Conservation (phyloP, 2,888 invertebrate species). For the Drosophila atripex region DNA sequence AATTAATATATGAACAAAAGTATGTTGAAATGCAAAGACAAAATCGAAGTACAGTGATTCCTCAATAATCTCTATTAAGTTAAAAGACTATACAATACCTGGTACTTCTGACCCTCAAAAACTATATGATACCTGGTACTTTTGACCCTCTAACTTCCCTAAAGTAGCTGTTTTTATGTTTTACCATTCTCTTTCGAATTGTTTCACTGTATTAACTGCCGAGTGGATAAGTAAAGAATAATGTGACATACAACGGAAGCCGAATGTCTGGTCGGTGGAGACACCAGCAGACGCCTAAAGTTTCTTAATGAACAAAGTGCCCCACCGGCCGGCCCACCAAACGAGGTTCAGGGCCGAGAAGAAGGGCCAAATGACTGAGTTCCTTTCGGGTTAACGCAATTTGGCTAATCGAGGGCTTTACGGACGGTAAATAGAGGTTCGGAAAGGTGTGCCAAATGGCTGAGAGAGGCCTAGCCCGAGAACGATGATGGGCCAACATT, state of each 20-base stretch:
- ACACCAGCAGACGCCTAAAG: conserved; percentile 42
- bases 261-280: conserved; percentile 39
- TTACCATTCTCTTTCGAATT: background rate
- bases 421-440: conserved; percentile 51
- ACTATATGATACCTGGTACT: background rate
- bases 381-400: conserved; percentile 40
- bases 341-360: background rate
- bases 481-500: conserved; percentile 31
- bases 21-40: conserved; percentile 42
- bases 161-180: too few relatives aligned
- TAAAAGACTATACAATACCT: background rate
- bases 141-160: background rate
- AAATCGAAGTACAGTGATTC: conserved; percentile 7
- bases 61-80: background rate
- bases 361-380: conserved; percentile 8
- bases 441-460: conserved; percentile 62
- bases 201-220: conserved; percentile 4
- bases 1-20: conserved; percentile 46
- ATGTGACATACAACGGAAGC: conserved; percentile 49
- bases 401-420: conserved; percentile 70
- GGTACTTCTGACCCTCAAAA: background rate
- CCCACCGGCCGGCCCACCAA: conserved; percentile 2
- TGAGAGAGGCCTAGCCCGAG: conserved; percentile 5
- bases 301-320: conserved; percentile 43
- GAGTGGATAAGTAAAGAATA: conserved; percentile 30